Evolutionary conservation across 2,113 vertebrate genomes (phyloP).

Genomic region (Elanus axillaris): DNA sequence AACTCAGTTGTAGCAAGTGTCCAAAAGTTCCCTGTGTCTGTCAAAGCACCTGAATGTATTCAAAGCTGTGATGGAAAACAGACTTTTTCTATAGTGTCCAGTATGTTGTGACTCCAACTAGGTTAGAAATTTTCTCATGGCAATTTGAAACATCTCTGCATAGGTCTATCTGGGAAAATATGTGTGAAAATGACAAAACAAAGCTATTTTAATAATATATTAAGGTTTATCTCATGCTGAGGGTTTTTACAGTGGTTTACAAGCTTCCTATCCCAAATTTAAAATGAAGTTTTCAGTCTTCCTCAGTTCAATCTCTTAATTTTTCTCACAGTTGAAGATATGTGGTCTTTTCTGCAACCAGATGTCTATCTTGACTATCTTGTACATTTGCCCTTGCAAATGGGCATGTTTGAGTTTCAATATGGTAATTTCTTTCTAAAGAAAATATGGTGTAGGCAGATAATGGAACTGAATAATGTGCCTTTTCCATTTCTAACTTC

Average conservation of each 20-base stretch:
- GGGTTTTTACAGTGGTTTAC: not conserved
- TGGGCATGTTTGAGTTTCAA: not conserved
- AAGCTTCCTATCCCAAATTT: not conserved
- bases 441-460: not conserved
- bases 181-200: not conserved
- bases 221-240: not conserved
- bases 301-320: not conserved
- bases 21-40: not conserved
- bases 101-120: not conserved
- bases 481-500: not conserved
- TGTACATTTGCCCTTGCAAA: not conserved
- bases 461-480: not conserved
- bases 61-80: not conserved
- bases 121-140: not conserved
- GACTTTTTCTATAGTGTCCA: not conserved
- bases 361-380: slow-evolving; percentile 1
- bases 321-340: not conserved
- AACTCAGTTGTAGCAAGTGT: not conserved
- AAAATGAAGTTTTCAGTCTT: not conserved
- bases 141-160: not conserved
- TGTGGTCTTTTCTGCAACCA: not conserved
- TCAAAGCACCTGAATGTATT: not conserved
- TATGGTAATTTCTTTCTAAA: slow-evolving; percentile 10
- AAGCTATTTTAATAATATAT: not conserved
- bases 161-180: not conserved